These are phyloP conservation scores for Drosophila athabasca DNA, from an alignment of 1,140 invertebrate genomes.

Conservation along the genomic window DNA sequence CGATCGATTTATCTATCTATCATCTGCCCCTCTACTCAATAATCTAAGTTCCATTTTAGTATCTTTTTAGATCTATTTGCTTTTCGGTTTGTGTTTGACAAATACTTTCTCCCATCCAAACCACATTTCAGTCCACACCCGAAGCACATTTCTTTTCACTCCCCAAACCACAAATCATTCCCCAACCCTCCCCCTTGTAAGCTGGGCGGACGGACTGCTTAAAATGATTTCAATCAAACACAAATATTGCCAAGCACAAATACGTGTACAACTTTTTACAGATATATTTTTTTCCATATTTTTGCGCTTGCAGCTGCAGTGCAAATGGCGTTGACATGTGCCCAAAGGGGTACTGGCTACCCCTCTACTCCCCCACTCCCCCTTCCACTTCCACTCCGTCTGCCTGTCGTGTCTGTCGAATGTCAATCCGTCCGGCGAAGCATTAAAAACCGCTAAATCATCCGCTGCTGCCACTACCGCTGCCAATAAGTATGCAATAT, in stretches of 20 bases:
- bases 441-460: constrained; percentile 78
- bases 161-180: constrained; percentile 11
- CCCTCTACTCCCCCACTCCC: background rate
- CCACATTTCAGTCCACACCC: too few species aligned
- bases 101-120: too few species aligned
- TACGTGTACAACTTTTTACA: constrained; percentile 9
- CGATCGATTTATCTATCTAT: too few species aligned
- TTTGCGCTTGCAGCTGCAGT: constrained; percentile 31
- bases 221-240: constrained; percentile 57
- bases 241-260: constrained; percentile 17
- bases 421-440: constrained; percentile 15
- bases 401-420: constrained; percentile 8
- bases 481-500: constrained; percentile 76
- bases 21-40: too few species aligned
- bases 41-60: too few species aligned
- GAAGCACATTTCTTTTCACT: too few species aligned
- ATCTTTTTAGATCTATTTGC: too few species aligned
- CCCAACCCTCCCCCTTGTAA: constrained; percentile 29
- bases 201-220: constrained; percentile 4
- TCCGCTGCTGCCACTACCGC: constrained; percentile 44
- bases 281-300: constrained; percentile 28
- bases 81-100: too few species aligned
- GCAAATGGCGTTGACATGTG: constrained; percentile 71
- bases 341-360: constrained; percentile 30
- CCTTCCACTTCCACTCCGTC: constrained; percentile 7